These are phyloP conservation scores for Sula dactylatra DNA, from an alignment of 2,113 vertebrate species.

Conservation along the genomic window DNA sequence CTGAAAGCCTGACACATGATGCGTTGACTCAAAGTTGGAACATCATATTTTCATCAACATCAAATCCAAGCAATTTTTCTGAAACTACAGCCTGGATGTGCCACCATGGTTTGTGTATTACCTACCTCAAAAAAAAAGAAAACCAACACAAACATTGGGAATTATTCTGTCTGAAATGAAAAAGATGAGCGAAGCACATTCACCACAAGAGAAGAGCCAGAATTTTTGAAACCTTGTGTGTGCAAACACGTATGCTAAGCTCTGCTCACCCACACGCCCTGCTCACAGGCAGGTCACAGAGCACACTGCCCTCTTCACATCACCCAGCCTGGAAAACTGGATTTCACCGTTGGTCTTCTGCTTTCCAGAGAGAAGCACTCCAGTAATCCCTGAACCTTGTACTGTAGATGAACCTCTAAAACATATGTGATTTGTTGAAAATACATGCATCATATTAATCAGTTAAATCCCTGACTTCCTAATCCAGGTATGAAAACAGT, in stretches of 20 bases:
- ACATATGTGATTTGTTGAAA: not conserved
- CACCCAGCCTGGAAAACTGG: not conserved
- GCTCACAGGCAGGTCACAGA: not conserved
- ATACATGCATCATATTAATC: not conserved
- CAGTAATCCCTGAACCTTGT: not conserved
- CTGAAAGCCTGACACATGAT: slow-evolving; percentile 34
- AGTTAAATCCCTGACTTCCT: not conserved
- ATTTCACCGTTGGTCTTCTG: not conserved
- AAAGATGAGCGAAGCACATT: not conserved
- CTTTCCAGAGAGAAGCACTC: not conserved
- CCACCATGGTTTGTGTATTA: not conserved
- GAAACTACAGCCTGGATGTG: not conserved
- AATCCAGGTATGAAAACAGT: not conserved
- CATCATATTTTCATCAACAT: not conserved
- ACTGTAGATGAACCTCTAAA: not conserved
- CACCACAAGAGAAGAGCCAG: not conserved
- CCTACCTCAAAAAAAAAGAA: not conserved
- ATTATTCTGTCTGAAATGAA: not conserved
- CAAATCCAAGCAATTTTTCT: slow-evolving; percentile 4
- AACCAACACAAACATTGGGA: not conserved
- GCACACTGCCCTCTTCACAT: not conserved
- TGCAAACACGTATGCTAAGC: rapidly evolving
- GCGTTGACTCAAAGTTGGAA: slow-evolving; percentile 30
- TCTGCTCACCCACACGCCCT: not conserved
- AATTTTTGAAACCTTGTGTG: not conserved